A percentile compares a stretch with the other conserved stretches of the same genome.
These are phyloP conservation scores for Chrysolophus pictus DNA, from an alignment of 2,797 vertebrate species.

Conservation along the genomic window DNA sequence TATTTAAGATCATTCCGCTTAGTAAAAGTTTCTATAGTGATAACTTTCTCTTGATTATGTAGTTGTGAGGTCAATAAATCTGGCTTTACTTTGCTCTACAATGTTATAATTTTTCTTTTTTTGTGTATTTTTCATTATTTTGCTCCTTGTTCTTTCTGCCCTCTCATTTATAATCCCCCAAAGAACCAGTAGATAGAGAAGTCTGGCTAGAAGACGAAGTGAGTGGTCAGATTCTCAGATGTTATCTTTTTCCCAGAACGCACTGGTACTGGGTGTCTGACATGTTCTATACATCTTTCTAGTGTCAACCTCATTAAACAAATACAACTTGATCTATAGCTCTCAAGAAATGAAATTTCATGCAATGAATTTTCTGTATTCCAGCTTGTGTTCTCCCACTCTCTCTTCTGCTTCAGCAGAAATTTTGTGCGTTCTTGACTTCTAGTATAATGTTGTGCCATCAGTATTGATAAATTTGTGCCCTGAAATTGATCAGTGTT, in stretches of 20 bases:
- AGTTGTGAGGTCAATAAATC: constrained; percentile 82
- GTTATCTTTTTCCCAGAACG: constrained; percentile 90
- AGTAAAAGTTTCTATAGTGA: constrained; percentile 80
- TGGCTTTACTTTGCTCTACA: constrained; percentile 73
- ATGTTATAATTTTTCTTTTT: constrained; percentile 82
- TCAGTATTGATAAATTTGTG: background rate
- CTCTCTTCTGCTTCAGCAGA: background rate
- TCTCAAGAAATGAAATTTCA: constrained; percentile 89
- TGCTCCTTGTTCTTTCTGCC: constrained; percentile 86
- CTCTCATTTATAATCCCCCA: constrained; percentile 93
- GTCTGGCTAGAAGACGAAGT: constrained; percentile 88
- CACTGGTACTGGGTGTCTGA: constrained; percentile 90
- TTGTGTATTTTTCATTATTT: constrained; percentile 87
- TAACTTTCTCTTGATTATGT: constrained; percentile 80
- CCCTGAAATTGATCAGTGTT: background rate
- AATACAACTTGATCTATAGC: constrained; percentile 88
- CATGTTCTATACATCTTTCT: constrained; percentile 95
- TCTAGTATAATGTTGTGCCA: background rate
- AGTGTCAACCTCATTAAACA: constrained; percentile 94
- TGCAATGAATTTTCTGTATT: constrained; percentile 63
- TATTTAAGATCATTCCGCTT: constrained; percentile 83
- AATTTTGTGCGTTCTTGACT: background rate
- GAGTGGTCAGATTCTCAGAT: constrained; percentile 92
- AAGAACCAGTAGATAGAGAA: constrained; percentile 90
- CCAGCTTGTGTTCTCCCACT: constrained; percentile 36